Evolutionary conservation across 2,797 vertebrate species (phyloP), one percentile per base, ranked within the genome.

Genomic region (Hydrophis major): DNA sequence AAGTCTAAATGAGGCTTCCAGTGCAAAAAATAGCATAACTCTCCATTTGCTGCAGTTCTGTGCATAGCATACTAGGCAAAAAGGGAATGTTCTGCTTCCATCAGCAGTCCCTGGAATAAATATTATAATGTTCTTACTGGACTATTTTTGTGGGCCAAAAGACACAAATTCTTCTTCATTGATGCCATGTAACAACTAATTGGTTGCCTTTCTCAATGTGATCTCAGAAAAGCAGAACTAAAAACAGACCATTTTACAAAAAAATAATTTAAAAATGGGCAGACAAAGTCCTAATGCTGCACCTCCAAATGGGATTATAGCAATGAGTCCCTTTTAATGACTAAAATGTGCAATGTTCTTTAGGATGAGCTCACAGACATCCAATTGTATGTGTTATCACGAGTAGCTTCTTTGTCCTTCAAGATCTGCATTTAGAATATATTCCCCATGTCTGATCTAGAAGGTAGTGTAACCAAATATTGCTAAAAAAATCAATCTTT

Each of bases 181-280:
- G 37, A 28, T 86, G 37, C 56, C 8, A 47, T 91, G 14, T 91
- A 25, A 13, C 83, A 42, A 86, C 57, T 86, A 47, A 42, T 60
- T 86, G 42, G 37, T 86, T 42, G 37, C 8, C 16, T 20, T 56
- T 37, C n/a, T 13, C 47, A 4, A 56, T 90, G 50, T 74, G 47
- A 56, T 56, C 50, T 22, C 50, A 74, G n/a, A 74, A 69, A 32
- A 37, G 59, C 22, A 89, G 60, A 89, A 63, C 25, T 50, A 37
- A 47, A 63, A 89, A 11, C 28, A 94, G 93, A 94, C 95, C 89
- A 92, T 6, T 0, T 0, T 89, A 42, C 57, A 42, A 59, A 60
- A 42, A 6, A 61, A 42, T 59, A 37, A 25, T 37, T 88, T 60
- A 6, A 89, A 89, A 89, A 61, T 61, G 59, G 88, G 59, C 22